A percentile compares a stretch with the other conserved stretches of the same genome.
Evolutionary conservation across 2,113 vertebrate genomes (phyloP).

Genomic region (Vulpes ferrilata): DNA sequence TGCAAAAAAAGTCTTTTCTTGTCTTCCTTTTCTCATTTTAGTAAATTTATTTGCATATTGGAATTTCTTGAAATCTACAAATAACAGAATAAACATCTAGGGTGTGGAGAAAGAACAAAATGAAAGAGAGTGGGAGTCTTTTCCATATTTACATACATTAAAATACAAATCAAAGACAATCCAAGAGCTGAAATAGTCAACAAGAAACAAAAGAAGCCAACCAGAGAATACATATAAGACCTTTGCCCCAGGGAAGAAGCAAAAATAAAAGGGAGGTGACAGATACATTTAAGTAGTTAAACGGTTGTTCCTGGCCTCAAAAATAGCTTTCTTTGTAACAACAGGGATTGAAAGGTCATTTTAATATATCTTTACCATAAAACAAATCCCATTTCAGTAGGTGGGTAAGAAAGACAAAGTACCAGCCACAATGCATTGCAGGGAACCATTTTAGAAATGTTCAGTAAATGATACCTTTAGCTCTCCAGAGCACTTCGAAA

Average conservation of each 20-base stretch:
- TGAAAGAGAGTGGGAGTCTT: not conserved
- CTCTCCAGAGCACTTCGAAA: not conserved
- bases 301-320: not conserved
- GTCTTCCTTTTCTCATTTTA: not conserved
- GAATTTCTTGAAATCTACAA: slow-evolving; percentile 35
- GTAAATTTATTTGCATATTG: not conserved
- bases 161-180: slow-evolving; percentile 44
- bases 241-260: not conserved
- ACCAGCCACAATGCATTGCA: not conserved
- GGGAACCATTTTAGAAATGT: not conserved
- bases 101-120: not conserved
- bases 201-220: not conserved
- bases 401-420: not conserved
- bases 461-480: not conserved
- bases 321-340: slow-evolving; percentile 48
- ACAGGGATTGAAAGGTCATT: not conserved
- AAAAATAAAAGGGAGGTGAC: not conserved
- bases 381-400: not conserved
- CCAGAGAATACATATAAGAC: not conserved
- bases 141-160: not conserved
- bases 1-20: not conserved
- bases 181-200: not conserved
- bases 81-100: not conserved
- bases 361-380: slow-evolving; percentile 59
- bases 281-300: not conserved